Percentiles rank a stretch among this genome's conserved stretches.
These are phyloP conservation scores for Amphilophus citrinellus DNA, from an alignment of 2,113 vertebrate genomes.

Conservation along the genomic window DNA sequence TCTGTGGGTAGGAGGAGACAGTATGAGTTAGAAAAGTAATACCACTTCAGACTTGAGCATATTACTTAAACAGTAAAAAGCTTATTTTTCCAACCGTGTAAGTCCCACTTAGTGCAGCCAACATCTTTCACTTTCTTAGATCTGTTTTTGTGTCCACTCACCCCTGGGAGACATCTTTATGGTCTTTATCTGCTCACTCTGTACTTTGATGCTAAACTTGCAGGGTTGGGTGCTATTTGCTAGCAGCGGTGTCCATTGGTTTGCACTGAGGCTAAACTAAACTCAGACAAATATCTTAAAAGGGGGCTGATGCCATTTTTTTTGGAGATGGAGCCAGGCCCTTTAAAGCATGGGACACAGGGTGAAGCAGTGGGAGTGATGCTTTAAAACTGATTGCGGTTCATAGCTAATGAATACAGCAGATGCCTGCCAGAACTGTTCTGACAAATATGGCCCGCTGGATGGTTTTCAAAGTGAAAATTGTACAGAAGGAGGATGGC, in stretches of 20 bases:
- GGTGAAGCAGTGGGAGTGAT: background rate
- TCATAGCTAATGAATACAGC: background rate
- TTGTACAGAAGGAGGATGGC: background rate
- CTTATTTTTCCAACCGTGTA: background rate
- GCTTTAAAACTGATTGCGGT: background rate
- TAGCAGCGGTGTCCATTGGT: background rate
- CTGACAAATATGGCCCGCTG: rapidly evolving
- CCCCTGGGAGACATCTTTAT: background rate
- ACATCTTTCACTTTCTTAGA: background rate
- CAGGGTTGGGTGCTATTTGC: background rate
- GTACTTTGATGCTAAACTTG: background rate
- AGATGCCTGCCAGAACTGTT: background rate
- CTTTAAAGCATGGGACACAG: background rate
- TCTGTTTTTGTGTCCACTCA: no score
- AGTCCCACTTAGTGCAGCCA: background rate
- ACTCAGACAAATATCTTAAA: no score
- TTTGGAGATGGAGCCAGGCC: background rate
- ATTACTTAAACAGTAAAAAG: background rate
- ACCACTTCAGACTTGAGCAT: background rate
- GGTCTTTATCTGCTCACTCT: background rate
- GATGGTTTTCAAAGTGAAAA: background rate
- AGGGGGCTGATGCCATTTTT: background rate
- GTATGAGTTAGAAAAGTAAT: background rate
- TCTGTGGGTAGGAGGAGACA: slow-evolving; percentile 70
- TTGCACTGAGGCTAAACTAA: background rate